Base-by-base conservation (phyloP, 2,797 vertebrate genomes). In the Cyprinodon diabolis region DNA sequence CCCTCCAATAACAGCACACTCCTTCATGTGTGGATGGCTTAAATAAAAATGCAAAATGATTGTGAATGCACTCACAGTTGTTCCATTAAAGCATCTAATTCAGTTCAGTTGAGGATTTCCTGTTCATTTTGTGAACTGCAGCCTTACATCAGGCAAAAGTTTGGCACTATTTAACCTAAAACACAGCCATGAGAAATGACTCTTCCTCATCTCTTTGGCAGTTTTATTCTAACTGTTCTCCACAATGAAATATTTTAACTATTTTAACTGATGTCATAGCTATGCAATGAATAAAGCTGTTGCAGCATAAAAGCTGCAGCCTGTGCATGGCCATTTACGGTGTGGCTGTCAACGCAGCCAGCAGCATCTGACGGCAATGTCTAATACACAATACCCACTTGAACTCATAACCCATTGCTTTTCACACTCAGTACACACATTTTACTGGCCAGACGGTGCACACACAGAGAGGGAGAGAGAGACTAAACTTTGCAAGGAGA, bases 331-430 rank as follows among this genome's bases (percentile, higher is more conserved):
- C 58, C 13, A 30, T 69, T 69, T 81, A 70, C 72, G 52, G 17
- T 48, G 43, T 73, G 58, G 77, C 74, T 78, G 51, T 78, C 65
- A 68, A 58, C 62, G 55, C 1, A 14, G 58, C 82, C 65, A 67
- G 30, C 2, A n/a, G 47, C 79, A 65, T 81, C 40, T 45, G 78
- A 85, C 77, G 82, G 79, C 55, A 63, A 71, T 54, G 76, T 82
- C 80, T 84, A 85, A 87, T 55, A 86, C 68, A 76, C 74, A 85
- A 86, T 79, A 84, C 72, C 76, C 77, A 72, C 25, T 70, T 83
- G 60, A 87, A 85, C 84, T 74, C 71, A 67, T 43, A 72, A 75
- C 40, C 68, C 75, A 71, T 72, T 80, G 69, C 37, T 69, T 67
- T 49, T 66, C 65, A 72, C 66, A 76, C 63, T 72, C 3, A 55